phyloP scores from a whole-genome alignment of 2,888 invertebrate genomes.

The Eubasilissa splendida region DNA sequence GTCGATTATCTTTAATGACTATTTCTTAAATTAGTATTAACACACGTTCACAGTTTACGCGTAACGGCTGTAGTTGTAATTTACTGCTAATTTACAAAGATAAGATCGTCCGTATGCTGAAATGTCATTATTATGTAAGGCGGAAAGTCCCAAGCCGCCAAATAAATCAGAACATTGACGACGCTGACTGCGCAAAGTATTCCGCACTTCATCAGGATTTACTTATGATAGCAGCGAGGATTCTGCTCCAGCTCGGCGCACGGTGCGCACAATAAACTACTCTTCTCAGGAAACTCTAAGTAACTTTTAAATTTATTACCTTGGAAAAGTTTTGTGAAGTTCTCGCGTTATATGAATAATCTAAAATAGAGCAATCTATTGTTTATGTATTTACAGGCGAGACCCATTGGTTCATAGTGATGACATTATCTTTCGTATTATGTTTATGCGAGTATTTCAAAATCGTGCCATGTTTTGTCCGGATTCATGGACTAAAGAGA shows the following conservation, averaged over 20 bases:
- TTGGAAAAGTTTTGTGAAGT: conserved; percentile 12
- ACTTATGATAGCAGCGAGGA: conserved; percentile 11
- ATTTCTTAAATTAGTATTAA: too few relatives aligned
- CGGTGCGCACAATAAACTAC: conserved; percentile 15
- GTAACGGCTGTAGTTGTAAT: too few relatives aligned
- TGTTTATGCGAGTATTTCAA: too few relatives aligned
- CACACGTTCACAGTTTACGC: too few relatives aligned
- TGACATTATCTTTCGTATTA: too few relatives aligned
- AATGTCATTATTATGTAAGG: too few relatives aligned
- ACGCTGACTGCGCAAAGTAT: conserved; percentile 35
- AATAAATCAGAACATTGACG: conserved; percentile 53
- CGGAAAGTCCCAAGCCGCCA: conserved; percentile 30
- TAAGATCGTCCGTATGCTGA: too few relatives aligned
- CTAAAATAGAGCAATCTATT: not conserved
- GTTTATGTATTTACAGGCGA: not conserved
- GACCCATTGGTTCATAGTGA: too few relatives aligned
- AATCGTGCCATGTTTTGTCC: too few relatives aligned
- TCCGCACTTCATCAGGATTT: conserved; percentile 40
- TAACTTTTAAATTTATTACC: conserved; percentile 26
- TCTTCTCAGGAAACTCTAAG: not conserved
- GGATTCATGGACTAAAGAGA: too few relatives aligned
- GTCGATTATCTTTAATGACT: too few relatives aligned
- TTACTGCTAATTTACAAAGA: too few relatives aligned
- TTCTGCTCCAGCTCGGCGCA: not conserved
- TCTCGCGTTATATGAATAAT: not conserved